Evolutionary conservation across 2,888 invertebrate genomes (phyloP).

Genomic region (Dryadula phaetusa): DNA sequence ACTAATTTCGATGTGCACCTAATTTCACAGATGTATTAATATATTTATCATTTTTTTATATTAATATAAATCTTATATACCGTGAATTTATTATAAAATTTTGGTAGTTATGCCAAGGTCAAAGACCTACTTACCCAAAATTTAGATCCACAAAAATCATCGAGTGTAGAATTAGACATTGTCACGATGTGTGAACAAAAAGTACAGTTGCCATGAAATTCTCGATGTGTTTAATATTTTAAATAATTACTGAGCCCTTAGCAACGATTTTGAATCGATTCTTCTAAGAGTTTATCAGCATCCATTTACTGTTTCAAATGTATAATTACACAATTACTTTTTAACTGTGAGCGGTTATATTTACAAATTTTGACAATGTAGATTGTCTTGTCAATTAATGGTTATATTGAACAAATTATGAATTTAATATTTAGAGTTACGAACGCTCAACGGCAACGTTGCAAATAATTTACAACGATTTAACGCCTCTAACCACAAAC

Average conservation of each 20-base stretch:
- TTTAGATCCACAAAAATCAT: conserved; percentile 90
- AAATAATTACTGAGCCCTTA: conserved; percentile 21
- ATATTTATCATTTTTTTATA: no score
- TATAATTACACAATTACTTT: conserved; percentile 38
- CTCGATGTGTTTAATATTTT: conserved; percentile 28
- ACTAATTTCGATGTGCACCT: no score
- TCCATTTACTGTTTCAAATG: conserved; percentile 41
- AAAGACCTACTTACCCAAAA: conserved; percentile 90
- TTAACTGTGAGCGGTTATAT: conserved; percentile 13
- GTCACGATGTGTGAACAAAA: conserved; percentile 60
- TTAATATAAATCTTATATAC: no score
- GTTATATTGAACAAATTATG: conserved; percentile 16
- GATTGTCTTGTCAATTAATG: conserved; percentile 1
- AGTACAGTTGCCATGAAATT: conserved; percentile 44
- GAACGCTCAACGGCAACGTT: conserved; percentile 31
- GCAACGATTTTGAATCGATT: conserved; percentile 30
- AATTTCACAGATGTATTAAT: no score
- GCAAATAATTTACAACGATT: conserved; percentile 36
- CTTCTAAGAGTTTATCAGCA: conserved; percentile 35
- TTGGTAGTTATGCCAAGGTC: conserved; percentile 47
- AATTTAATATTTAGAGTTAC: conserved; percentile 1
- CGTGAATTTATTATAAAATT: conserved; percentile 20
- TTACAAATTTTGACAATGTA: conserved; percentile 23
- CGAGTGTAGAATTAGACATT: conserved; percentile 86
- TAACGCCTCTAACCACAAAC: conserved; percentile 37